A percentile compares a stretch with the other conserved stretches of the same genome.
These are phyloP conservation scores for Emydoidea blandingii DNA, from an alignment of 2,797 vertebrate genomes.

Conservation along the genomic window DNA sequence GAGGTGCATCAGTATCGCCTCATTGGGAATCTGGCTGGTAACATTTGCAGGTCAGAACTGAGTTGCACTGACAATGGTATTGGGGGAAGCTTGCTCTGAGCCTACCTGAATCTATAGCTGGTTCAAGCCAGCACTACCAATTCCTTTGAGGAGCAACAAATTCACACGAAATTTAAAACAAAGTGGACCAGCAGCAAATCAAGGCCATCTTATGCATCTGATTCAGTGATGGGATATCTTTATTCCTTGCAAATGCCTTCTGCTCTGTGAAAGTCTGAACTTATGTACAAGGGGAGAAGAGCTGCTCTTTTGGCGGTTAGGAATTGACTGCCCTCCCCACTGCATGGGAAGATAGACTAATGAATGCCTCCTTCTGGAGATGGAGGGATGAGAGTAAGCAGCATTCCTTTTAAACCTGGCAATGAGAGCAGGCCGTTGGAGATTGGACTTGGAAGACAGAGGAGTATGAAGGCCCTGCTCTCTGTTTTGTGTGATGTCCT, in stretches of 20 bases:
- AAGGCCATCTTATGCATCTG: neutral
- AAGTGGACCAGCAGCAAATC: neutral
- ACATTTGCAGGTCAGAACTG: accelerated
- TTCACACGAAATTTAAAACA: neutral
- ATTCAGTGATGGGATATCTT: accelerated
- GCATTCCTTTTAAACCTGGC: neutral
- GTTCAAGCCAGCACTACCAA: neutral
- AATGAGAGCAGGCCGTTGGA: constrained; percentile 1
- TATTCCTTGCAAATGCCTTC: neutral
- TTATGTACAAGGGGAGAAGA: accelerated
- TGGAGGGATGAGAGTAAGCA: neutral
- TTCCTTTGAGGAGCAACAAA: neutral
- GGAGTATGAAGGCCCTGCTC: neutral
- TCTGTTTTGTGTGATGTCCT: constrained; percentile 23
- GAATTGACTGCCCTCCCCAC: too few relatives aligned
- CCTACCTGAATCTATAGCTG: accelerated
- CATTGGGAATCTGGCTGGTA: accelerated
- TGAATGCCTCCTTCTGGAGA: neutral
- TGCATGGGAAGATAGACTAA: neutral
- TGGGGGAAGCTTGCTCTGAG: neutral
- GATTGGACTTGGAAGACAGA: neutral
- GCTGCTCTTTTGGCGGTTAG: neutral
- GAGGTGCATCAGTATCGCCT: accelerated
- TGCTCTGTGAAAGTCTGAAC: neutral
- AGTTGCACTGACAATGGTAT: neutral